Evolutionary conservation across 37 sponge, comb jelly and placozoan genomes (phyloP).

Genomic region (Aphrocallistes beatrix): DNA sequence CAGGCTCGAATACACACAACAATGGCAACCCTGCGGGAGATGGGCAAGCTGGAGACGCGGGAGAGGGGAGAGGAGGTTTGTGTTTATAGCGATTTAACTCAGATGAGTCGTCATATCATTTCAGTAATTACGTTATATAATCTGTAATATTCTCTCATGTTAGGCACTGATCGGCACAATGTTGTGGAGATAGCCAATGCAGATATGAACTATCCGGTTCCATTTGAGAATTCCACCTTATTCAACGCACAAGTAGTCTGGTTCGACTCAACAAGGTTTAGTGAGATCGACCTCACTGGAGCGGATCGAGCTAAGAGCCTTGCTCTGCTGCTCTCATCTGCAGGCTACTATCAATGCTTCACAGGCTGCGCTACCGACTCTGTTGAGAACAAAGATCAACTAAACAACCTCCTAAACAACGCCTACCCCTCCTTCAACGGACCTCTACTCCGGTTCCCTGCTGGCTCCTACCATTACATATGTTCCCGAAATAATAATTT

Average conservation of each 20-base stretch:
- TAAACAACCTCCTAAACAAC: constrained; percentile 79
- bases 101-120: background rate
- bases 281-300: background rate
- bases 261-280: background rate
- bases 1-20: constrained; percentile 98
- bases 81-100: background rate
- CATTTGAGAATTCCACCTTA: constrained; percentile 57
- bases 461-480: constrained; percentile 74
- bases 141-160: background rate
- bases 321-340: constrained; percentile 47
- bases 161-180: constrained; percentile 87
- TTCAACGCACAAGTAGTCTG: constrained; percentile 58
- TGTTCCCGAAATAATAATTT: constrained; percentile 97
- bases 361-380: constrained; percentile 16
- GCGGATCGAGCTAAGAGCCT: constrained; percentile 16
- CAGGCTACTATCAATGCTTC: constrained; percentile 67
- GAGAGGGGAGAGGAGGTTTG: constrained; percentile 84
- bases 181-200: constrained; percentile 53
- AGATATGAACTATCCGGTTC: constrained; percentile 72
- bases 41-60: constrained; percentile 98
- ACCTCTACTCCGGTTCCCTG: constrained; percentile 50
- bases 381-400: constrained; percentile 25
- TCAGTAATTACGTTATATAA: background rate
- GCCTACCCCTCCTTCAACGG: constrained; percentile 81
- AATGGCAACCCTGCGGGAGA: constrained; percentile 84